Percentiles rank a stretch among this genome's conserved stretches.
Conservation (phyloP, 2,113 vertebrate genomes). For the Phyllostomus hastatus region DNA sequence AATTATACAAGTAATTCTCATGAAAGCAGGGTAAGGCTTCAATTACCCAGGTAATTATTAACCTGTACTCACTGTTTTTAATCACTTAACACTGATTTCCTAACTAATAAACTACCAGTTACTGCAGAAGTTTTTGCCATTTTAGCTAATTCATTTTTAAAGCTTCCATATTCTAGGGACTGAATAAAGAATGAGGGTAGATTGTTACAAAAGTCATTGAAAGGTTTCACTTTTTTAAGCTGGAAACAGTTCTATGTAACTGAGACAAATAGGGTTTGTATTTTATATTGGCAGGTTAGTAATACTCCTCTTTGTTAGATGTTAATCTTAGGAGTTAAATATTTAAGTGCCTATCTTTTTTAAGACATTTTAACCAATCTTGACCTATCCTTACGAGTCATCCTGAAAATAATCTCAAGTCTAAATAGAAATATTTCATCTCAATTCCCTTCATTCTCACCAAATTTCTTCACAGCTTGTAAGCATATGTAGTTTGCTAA, state of each 20-base stretch:
- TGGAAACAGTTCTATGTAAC: background rate
- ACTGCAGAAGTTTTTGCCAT: background rate
- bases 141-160: slow-evolving; percentile 8
- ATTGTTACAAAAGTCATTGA: background rate
- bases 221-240: background rate
- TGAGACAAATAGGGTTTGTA: background rate
- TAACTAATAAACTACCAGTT: background rate
- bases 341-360: slow-evolving; percentile 19
- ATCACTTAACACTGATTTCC: background rate
- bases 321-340: background rate
- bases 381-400: background rate
- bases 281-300: background rate
- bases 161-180: background rate
- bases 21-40: background rate
- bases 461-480: background rate
- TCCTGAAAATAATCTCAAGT: slow-evolving; percentile 13
- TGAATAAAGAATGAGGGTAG: slow-evolving; percentile 14
- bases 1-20: background rate
- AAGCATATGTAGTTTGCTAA: background rate
- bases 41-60: background rate
- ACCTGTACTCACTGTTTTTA: background rate
- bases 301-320: background rate
- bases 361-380: background rate
- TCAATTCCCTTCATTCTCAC: background rate
- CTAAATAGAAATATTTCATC: background rate